phyloP scores from a whole-genome alignment of 1,140 invertebrate species.

The Thalassaphorura encarpata region DNA sequence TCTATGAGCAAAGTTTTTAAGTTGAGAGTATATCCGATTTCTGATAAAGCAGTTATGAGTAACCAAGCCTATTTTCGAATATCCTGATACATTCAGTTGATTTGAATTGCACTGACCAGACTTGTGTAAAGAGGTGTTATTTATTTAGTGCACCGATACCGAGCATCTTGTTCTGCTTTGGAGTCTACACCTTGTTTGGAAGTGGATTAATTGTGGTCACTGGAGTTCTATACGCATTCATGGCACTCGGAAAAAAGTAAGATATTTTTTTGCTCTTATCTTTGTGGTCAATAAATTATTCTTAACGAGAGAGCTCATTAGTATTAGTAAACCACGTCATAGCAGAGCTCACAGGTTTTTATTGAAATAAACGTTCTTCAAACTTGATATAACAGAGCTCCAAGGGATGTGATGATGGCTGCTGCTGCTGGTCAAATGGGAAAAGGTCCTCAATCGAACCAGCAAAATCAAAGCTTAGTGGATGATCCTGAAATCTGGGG shows the following conservation, averaged over 20 bases:
- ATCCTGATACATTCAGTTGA: too few relatives aligned
- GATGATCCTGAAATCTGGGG: constrained; percentile 33
- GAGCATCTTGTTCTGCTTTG: constrained; percentile 65
- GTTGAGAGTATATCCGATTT: too few relatives aligned
- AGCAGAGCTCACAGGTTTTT: too few relatives aligned
- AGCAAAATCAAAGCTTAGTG: constrained; percentile 31
- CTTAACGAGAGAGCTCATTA: too few relatives aligned
- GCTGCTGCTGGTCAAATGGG: constrained; percentile 25
- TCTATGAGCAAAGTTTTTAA: too few relatives aligned
- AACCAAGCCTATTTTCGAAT: too few relatives aligned
- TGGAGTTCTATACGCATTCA: constrained; percentile 83
- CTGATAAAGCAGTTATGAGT: too few relatives aligned
- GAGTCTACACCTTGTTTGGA: constrained; percentile 66
- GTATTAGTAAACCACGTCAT: too few relatives aligned
- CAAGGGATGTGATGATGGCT: constrained; percentile 30
- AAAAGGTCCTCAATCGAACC: constrained; percentile 21
- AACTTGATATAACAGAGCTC: constrained; percentile 27
- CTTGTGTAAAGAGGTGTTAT: too few relatives aligned
- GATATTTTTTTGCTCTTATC: too few relatives aligned
- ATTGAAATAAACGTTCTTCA: too few relatives aligned
- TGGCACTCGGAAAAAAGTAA: constrained; percentile 86
- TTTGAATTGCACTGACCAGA: too few relatives aligned
- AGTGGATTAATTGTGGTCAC: constrained; percentile 77
- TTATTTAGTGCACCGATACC: constrained; percentile 57
- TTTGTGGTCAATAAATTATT: not conserved